phyloP scores from a whole-genome alignment of 2,888 invertebrate genomes.

The Trichacis sp. region DNA sequence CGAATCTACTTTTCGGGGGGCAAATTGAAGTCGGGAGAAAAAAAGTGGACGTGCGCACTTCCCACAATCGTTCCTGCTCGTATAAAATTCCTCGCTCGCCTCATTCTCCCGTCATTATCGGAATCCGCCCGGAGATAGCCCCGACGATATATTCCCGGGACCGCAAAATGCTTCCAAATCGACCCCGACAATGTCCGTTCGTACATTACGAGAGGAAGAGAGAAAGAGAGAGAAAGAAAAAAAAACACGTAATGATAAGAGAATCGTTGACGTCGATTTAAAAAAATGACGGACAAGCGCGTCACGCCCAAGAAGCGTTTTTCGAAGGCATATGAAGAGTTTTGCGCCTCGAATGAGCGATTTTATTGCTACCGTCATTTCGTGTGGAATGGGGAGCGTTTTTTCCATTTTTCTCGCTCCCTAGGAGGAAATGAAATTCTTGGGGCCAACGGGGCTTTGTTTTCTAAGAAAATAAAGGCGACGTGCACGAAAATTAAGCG shows the following conservation, averaged over 20 bases:
- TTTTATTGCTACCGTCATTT: too few relatives aligned
- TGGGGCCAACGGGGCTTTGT: too few relatives aligned
- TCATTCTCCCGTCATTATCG: slow-evolving; percentile 41
- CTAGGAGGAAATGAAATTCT: too few relatives aligned
- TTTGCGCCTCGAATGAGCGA: too few relatives aligned
- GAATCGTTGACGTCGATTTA: slow-evolving; percentile 7
- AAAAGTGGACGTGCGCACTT: slow-evolving; percentile 60
- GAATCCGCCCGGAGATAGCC: slow-evolving; percentile 31
- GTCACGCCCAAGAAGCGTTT: too few relatives aligned
- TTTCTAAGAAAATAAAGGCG: too few relatives aligned
- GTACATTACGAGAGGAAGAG: slow-evolving; percentile 14
- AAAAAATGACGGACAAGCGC: slow-evolving; percentile 5
- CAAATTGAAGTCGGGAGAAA: slow-evolving; percentile 65
- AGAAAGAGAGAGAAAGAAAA: too few relatives aligned
- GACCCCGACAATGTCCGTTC: slow-evolving; percentile 4
- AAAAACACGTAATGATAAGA: neutral
- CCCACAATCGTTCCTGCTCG: slow-evolving; percentile 34
- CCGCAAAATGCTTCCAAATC: slow-evolving; percentile 2
- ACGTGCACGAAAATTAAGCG: too few relatives aligned
- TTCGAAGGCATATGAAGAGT: too few relatives aligned
- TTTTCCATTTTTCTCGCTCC: too few relatives aligned
- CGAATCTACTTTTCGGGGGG: slow-evolving; percentile 19
- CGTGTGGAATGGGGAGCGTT: too few relatives aligned
- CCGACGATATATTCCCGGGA: neutral
- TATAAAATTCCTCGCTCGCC: slow-evolving; percentile 33